Evolutionary conservation across 2,797 vertebrate genomes (phyloP), one percentile per base, ranked within the genome.

Genomic region (Miichthys miiuy): DNA sequence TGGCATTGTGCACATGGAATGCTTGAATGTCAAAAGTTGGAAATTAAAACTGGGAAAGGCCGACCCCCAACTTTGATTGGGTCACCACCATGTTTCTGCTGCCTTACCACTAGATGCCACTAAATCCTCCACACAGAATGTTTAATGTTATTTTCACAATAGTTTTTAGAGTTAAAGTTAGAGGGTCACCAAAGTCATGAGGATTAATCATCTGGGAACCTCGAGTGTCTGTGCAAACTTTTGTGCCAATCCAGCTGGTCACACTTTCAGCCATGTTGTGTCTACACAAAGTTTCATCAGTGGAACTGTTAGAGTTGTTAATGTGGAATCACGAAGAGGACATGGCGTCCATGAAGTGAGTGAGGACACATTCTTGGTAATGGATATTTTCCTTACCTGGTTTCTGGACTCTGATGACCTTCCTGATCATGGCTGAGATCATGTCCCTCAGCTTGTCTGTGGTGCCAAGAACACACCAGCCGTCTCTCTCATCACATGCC

Each of bases 391-490:
- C 27, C 92, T 91, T 90, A 99, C 98, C 91, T 58, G 97, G 95
- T 80, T 94, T 95, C 50, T 95, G 94, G 30, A 94, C 92, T 82
- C 93, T 94, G 87, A 97, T 92, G 16, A 96, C 87, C 85, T 97
- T 96, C 82, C 95, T 96, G 87, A 99, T 97, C 96, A 98, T 97
- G 73, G 92, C 85, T 0, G 97, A 98, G 94, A 99, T 98, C 23
- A 95, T 90, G 44, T 99, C 96, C 57, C 98, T 86, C 83, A 99
- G 96, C 14, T 96, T 95, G 6, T 99, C 97, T 0, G 92, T 96
- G 0, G 98, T 99, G 87, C 97, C 97, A 0, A 97, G 79, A 3
- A 96, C 90, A 85, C 98, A 99, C 98, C 98, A 99, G 6, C 98
- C 98, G 0, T 99, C 98, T 4, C 96, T 91, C 85, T 99, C 98